These are phyloP conservation scores for Ictalurus punctatus DNA, from an alignment of 2,113 vertebrate species.

Conservation along the genomic window DNA sequence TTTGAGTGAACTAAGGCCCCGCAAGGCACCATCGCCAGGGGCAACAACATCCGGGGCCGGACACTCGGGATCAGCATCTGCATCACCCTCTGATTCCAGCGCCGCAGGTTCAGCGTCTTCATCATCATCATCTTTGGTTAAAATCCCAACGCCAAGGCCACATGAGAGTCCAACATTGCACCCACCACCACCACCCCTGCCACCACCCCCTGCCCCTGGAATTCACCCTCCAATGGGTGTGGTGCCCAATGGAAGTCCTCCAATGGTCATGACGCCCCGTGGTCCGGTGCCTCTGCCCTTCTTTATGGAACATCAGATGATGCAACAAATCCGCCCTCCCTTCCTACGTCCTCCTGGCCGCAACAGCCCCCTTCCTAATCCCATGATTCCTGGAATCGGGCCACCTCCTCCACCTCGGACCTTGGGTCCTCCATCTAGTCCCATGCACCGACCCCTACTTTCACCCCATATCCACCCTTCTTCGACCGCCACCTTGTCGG, in stretches of 20 bases:
- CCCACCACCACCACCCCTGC: conserved; percentile 77
- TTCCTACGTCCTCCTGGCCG: conserved; percentile 88
- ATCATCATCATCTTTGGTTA: conserved; percentile 84
- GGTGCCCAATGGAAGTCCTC: conserved; percentile 89
- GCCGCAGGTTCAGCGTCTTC: conserved; percentile 84
- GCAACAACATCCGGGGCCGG: conserved; percentile 79
- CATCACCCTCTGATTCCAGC: conserved; percentile 86
- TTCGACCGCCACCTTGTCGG: conserved; percentile 82
- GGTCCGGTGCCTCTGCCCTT: conserved; percentile 94
- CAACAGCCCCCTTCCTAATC: conserved; percentile 91
- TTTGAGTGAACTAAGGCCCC: conserved; percentile 84
- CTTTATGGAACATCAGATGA: conserved; percentile 99
- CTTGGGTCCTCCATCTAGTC: conserved; percentile 87
- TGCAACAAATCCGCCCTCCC: conserved; percentile 93
- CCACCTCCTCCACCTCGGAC: conserved; percentile 82
- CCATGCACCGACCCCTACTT: conserved; percentile 92
- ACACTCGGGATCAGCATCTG: conserved; percentile 82
- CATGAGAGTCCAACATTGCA: conserved; percentile 86
- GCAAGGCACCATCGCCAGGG: conserved; percentile 88
- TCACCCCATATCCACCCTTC: conserved; percentile 91
- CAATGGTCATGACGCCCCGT: conserved; percentile 97
- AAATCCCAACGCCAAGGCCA: conserved; percentile 94
- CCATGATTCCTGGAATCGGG: conserved; percentile 92
- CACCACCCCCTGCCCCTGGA: conserved; percentile 78
- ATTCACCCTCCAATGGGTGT: conserved; percentile 87